A percentile compares a stretch with the other conserved stretches of the same genome.
phyloP scores from a whole-genome alignment of 2,113 vertebrate genomes.

The Bos javanicus region DNA sequence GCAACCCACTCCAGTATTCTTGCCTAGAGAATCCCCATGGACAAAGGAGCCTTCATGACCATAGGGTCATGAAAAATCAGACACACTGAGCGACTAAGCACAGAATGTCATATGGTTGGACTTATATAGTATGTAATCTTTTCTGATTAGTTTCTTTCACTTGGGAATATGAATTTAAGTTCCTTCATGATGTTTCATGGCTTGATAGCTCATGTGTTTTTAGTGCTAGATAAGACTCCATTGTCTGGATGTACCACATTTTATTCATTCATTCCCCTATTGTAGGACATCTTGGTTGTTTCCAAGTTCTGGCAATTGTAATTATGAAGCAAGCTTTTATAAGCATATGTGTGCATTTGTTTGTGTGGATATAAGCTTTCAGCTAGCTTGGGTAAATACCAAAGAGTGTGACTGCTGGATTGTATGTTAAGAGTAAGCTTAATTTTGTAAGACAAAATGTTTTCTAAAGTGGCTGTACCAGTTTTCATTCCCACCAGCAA shows the following conservation, averaged over 20 bases:
- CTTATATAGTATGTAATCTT: background rate
- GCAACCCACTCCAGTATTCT: background rate
- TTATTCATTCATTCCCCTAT: background rate
- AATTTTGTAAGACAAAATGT: background rate
- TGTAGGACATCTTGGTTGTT: background rate
- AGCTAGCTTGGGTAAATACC: background rate
- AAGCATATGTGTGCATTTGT: background rate
- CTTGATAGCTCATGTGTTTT: background rate
- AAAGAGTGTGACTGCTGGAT: background rate
- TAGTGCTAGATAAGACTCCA: background rate
- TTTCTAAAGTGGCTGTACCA: background rate
- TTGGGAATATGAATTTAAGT: background rate
- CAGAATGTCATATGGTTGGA: background rate
- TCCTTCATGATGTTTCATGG: background rate
- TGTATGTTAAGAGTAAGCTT: background rate
- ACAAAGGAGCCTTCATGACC: background rate
- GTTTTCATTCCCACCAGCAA: background rate
- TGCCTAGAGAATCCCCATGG: background rate
- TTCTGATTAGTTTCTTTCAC: background rate
- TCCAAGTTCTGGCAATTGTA: background rate
- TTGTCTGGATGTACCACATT: background rate
- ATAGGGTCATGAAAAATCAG: background rate
- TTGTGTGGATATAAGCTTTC: background rate
- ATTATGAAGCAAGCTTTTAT: background rate
- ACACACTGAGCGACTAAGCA: background rate